phyloP scores from a whole-genome alignment of 1,140 invertebrate genomes.

The Hylyphantes graminicola region DNA sequence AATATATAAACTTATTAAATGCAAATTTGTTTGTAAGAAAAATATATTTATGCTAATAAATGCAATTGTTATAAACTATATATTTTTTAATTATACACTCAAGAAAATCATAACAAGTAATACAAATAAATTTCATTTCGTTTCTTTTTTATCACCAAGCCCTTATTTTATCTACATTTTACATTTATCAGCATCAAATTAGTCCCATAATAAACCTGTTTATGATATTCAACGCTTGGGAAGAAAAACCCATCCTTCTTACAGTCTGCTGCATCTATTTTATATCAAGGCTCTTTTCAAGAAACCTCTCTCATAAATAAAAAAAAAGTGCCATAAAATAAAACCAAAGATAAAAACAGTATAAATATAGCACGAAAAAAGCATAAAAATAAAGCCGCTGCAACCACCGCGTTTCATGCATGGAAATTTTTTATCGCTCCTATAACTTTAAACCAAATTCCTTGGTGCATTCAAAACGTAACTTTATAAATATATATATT shows the following conservation, averaged over 20 bases:
- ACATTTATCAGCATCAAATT: too few relatives aligned
- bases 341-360: background rate
- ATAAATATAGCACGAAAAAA: slow-evolving; percentile 27
- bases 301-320: slow-evolving; percentile 31
- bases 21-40: too few relatives aligned
- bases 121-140: too few relatives aligned
- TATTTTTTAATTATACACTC: too few relatives aligned
- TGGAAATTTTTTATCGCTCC: slow-evolving; percentile 47
- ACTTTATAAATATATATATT: slow-evolving; percentile 58
- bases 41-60: too few relatives aligned
- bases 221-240: too few relatives aligned
- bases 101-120: too few relatives aligned
- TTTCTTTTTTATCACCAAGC: too few relatives aligned
- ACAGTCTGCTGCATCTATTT: background rate
- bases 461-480: slow-evolving; percentile 47
- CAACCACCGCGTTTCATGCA: slow-evolving; percentile 45
- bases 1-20: too few relatives aligned
- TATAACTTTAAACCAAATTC: slow-evolving; percentile 48
- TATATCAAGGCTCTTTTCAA: slow-evolving; percentile 18
- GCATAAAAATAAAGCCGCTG: background rate
- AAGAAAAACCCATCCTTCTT: background rate
- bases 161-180: too few relatives aligned
- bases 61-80: too few relatives aligned
- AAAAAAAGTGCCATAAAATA: slow-evolving; percentile 17
- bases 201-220: too few relatives aligned